These are phyloP conservation scores for Tachina lurida DNA, from an alignment of 2,888 invertebrate genomes.

Conservation along the genomic window DNA sequence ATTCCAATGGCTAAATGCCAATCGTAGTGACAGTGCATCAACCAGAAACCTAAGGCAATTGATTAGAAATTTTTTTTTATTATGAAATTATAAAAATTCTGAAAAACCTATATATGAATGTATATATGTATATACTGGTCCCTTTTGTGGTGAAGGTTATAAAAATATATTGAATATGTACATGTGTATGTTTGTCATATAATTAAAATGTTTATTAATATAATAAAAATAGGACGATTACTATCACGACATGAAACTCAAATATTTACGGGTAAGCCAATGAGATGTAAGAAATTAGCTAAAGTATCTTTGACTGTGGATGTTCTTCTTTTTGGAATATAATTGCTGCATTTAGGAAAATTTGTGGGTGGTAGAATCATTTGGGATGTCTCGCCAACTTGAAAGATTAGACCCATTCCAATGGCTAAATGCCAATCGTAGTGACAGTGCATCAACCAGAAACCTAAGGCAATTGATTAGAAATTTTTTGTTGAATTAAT, in stretches of 20 bases:
- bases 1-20: conserved; percentile 78
- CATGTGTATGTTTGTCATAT: no score
- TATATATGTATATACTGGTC: no score
- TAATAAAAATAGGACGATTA: no score
- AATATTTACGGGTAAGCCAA: no score
- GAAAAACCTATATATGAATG: no score
- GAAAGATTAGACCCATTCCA: conserved; percentile 78
- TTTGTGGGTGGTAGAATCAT: conserved; percentile 87
- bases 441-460: conserved; percentile 79
- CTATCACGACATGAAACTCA: no score
- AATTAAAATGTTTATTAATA: no score
- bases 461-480: conserved; percentile 69
- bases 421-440: conserved; percentile 78
- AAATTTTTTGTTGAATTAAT: background rate
- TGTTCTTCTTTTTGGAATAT: conserved; percentile 80
- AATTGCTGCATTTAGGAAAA: conserved; percentile 91
- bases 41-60: conserved; percentile 75
- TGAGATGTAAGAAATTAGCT: no score
- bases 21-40: conserved; percentile 79
- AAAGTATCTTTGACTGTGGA: no score
- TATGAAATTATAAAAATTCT: no score
- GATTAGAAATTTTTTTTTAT: background rate
- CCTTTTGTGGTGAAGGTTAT: no score
- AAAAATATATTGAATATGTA: no score
- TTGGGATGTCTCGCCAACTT: conserved; percentile 85